Conservation (phyloP, 2,888 invertebrate genomes). For the Drosophila leonis region DNA sequence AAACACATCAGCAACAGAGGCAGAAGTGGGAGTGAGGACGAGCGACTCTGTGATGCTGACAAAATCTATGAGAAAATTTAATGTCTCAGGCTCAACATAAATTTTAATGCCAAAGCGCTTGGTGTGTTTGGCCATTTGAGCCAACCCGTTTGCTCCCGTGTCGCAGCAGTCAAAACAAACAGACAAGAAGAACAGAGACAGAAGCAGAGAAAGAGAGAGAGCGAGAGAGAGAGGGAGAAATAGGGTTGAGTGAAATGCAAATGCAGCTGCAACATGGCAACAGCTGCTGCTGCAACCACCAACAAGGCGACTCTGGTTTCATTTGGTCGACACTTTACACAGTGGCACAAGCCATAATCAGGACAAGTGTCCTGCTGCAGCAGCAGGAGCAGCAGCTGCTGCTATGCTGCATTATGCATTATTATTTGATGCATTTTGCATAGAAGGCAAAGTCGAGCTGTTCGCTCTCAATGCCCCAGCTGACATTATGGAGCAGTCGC, state of each 20-base stretch:
- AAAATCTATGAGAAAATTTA: constrained; percentile 58
- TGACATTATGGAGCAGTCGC: constrained; percentile 57
- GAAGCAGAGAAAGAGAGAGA: neutral
- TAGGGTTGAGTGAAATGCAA: constrained; percentile 9
- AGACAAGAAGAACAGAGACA: constrained; percentile 21
- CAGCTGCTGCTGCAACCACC: constrained; percentile 43
- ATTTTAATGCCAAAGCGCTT: constrained; percentile 57
- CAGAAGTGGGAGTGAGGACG: neutral
- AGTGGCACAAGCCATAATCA: constrained; percentile 68
- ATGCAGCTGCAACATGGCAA: constrained; percentile 51
- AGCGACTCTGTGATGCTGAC: constrained; percentile 8
- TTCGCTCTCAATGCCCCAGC: constrained; percentile 61
- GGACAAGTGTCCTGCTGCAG: constrained; percentile 78
- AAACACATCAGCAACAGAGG: constrained; percentile 57
- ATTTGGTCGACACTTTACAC: constrained; percentile 53
- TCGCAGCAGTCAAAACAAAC: constrained; percentile 67
- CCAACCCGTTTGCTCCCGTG: constrained; percentile 29
- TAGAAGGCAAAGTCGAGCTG: constrained; percentile 44
- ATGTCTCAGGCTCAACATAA: constrained; percentile 58
- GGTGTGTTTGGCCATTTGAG: constrained; percentile 15
- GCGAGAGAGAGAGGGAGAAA: neutral
- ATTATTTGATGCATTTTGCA: constrained; percentile 71
- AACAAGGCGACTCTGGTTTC: constrained; percentile 34
- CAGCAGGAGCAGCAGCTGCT: constrained; percentile 19
- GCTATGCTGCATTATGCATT: constrained; percentile 69